phyloP scores from a whole-genome alignment of 2,888 invertebrate species.

The Apamea crenata region DNA sequence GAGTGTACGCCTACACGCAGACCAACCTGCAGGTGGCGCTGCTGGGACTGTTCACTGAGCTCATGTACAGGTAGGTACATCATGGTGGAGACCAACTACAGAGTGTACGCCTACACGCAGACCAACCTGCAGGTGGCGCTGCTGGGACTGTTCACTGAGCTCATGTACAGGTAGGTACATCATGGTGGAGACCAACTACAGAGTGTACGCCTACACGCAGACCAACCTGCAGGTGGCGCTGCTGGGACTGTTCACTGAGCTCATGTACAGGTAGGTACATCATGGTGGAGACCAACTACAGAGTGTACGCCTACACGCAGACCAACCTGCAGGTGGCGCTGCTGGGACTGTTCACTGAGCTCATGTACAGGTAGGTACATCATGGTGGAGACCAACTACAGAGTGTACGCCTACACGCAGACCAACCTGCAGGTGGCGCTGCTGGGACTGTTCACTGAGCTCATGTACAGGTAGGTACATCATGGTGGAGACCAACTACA shows the following conservation, averaged over 20 bases:
- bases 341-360: constrained; percentile 1
- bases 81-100: constrained; percentile 10
- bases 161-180: constrained; percentile 17
- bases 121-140: constrained; percentile 24
- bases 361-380: too few species aligned
- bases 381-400: too few species aligned
- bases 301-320: constrained; percentile 9
- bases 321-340: constrained; percentile 13
- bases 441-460: too few species aligned
- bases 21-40: too few species aligned
- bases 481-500: too few species aligned
- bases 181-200: constrained; percentile 4
- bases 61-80: not conserved
- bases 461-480: too few species aligned
- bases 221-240: constrained; percentile 9
- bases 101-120: constrained; percentile 17
- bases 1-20: too few species aligned
- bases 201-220: constrained; percentile 9
- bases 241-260: constrained; percentile 6
- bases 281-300: not conserved
- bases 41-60: too few species aligned
- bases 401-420: too few species aligned
- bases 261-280: constrained; percentile 7
- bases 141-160: constrained; percentile 21
- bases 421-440: too few species aligned